phyloP scores from a whole-genome alignment of 2,797 vertebrate species.

The Urophycis tenuis region DNA sequence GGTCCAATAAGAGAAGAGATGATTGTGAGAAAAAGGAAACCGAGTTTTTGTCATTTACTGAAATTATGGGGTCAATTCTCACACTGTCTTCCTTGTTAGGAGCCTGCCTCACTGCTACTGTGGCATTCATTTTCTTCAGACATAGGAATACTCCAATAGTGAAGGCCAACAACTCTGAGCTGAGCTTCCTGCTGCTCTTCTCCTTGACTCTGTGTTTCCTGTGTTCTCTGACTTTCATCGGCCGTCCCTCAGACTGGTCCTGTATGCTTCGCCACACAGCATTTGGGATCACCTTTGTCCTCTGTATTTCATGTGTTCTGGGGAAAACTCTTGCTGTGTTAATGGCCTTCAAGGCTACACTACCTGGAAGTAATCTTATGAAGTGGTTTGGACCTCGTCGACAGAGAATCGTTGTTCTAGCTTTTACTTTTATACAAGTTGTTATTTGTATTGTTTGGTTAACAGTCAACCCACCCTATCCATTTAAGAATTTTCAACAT shows the following conservation, averaged over 20 bases:
- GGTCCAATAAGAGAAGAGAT: slow-evolving; percentile 50
- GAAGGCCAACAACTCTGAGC: no score
- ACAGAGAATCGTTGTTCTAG: slow-evolving; percentile 44
- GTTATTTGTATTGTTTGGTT: slow-evolving; percentile 61
- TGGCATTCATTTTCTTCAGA: slow-evolving; percentile 51
- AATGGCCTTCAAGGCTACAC: no score
- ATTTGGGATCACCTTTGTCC: no score
- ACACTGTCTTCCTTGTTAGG: slow-evolving; percentile 54
- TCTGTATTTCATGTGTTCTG: no score
- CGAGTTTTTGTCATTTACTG: slow-evolving; percentile 46
- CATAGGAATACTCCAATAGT: slow-evolving; percentile 55
- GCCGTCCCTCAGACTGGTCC: no score
- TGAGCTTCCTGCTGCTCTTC: no score
- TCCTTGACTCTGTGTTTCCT: no score
- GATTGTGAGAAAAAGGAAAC: slow-evolving; percentile 43
- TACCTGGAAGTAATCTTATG: slow-evolving; percentile 46
- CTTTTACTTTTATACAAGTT: slow-evolving; percentile 51
- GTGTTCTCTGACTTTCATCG: no score
- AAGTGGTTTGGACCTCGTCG: slow-evolving; percentile 52
- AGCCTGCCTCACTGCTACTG: slow-evolving; percentile 40
- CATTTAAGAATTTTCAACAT: slow-evolving; percentile 48
- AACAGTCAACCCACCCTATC: slow-evolving; percentile 54
- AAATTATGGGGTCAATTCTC: slow-evolving; percentile 63
- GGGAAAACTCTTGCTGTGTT: no score
- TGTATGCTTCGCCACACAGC: no score